These are phyloP conservation scores for Siphonodentalium dalli DNA, from an alignment of 2,888 invertebrate species.

Conservation along the genomic window DNA sequence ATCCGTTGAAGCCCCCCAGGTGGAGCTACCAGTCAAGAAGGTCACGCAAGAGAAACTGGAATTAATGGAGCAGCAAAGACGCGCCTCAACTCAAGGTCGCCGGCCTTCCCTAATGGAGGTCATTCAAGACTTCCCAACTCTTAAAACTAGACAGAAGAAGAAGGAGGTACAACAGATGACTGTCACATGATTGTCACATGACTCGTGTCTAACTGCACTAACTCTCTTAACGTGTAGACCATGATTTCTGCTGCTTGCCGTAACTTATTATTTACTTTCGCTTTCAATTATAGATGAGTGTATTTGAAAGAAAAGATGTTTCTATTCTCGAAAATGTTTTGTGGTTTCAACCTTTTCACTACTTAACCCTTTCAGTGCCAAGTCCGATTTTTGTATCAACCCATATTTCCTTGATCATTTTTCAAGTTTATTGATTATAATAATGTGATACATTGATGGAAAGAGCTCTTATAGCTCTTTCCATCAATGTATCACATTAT, in stretches of 20 bases:
- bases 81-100: constrained; percentile 52
- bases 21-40: constrained; percentile 43
- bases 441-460: too few relatives aligned
- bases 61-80: constrained; percentile 47
- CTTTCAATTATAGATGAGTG: background rate
- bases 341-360: too few relatives aligned
- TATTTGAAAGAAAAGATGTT: background rate
- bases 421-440: too few relatives aligned
- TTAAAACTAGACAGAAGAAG: constrained; percentile 62
- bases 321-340: background rate
- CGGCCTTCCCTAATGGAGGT: constrained; percentile 72
- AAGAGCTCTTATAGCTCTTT: too few relatives aligned
- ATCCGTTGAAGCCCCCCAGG: constrained; percentile 37
- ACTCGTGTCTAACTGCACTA: background rate
- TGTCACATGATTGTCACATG: background rate
- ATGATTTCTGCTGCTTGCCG: background rate
- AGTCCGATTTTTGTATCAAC: too few relatives aligned
- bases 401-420: too few relatives aligned
- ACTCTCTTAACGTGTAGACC: background rate
- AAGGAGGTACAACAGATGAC: constrained; percentile 53
- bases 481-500: too few relatives aligned
- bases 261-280: background rate
- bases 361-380: too few relatives aligned
- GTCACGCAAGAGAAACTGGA: constrained; percentile 52
- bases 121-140: constrained; percentile 95